These are phyloP conservation scores for Lophochroa leadbeateri DNA, from an alignment of 2,113 vertebrate genomes.

Conservation along the genomic window DNA sequence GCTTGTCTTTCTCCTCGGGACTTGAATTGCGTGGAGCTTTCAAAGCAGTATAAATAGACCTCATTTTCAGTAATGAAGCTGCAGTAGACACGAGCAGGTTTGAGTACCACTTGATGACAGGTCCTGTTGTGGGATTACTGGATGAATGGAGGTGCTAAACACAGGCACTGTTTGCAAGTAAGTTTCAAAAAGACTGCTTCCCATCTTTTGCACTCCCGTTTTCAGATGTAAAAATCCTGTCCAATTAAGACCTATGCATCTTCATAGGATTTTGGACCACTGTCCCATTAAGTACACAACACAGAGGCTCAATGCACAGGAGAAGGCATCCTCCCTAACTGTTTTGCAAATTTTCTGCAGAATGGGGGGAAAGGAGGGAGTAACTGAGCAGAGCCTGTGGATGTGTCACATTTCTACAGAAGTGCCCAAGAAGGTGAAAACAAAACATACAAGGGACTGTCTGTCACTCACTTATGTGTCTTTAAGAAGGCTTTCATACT, in stretches of 20 bases:
- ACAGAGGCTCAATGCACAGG: background rate
- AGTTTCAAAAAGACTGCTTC: background rate
- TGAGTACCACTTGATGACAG: slow-evolving; percentile 82
- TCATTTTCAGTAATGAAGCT: slow-evolving; percentile 72
- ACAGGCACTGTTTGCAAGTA: background rate
- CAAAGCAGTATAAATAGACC: slow-evolving; percentile 79
- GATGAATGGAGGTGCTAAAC: slow-evolving; percentile 64
- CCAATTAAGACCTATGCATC: background rate
- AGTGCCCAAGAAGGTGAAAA: background rate
- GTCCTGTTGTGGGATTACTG: slow-evolving; percentile 81
- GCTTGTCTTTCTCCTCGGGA: slow-evolving; percentile 12
- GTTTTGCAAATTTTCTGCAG: background rate
- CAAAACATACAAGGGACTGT: background rate
- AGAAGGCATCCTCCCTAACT: background rate
- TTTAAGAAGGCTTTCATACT: background rate
- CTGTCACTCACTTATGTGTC: background rate
- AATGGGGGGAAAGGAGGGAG: background rate
- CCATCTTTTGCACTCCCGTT: background rate
- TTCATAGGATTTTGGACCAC: background rate
- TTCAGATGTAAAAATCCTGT: background rate
- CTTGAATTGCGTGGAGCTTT: slow-evolving; percentile 74
- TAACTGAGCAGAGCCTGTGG: background rate
- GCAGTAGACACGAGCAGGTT: slow-evolving; percentile 52
- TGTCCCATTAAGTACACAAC: background rate
- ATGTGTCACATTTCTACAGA: background rate